Evolutionary conservation across 2,797 vertebrate genomes (phyloP).

Genomic region (Pogonophryne albipinna): DNA sequence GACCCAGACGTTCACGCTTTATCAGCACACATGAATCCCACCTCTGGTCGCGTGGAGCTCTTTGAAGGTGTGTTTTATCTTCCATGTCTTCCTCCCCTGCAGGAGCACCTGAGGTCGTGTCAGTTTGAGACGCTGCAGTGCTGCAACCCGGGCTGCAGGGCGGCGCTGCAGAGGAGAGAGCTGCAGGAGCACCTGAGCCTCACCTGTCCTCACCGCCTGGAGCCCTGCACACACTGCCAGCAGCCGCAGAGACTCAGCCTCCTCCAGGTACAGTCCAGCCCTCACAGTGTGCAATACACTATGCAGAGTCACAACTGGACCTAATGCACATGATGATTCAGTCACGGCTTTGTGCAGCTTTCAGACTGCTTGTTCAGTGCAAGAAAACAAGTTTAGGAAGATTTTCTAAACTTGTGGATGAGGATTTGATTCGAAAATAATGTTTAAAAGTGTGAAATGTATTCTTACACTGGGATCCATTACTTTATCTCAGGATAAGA

Average conservation of each 20-base stretch:
- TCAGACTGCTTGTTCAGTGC: not conserved
- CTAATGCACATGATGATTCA: not conserved
- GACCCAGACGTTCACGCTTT: no score
- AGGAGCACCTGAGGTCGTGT: constrained; percentile 92
- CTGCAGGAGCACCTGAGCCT: constrained; percentile 84
- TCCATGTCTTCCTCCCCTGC: constrained; percentile 28
- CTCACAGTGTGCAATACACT: no score
- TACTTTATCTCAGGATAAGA: no score
- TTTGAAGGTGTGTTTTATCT: not conserved
- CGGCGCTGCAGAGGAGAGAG: constrained; percentile 82
- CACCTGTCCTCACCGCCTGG: constrained; percentile 65
- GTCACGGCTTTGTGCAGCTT: not conserved
- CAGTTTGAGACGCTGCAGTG: constrained; percentile 85
- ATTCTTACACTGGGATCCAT: no score
- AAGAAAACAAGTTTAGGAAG: not conserved
- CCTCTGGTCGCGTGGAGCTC: not conserved
- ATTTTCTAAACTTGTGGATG: no score
- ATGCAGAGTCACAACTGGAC: not conserved
- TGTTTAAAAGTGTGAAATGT: no score
- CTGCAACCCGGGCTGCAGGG: constrained; percentile 84
- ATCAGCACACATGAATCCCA: not conserved
- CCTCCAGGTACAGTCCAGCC: constrained; percentile 40
- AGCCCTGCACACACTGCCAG: constrained; percentile 76
- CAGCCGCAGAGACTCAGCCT: constrained; percentile 22
- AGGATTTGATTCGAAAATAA: no score